These are phyloP conservation scores for Chloropsis cyanopogon DNA, from an alignment of 2,113 vertebrate genomes.

Conservation along the genomic window DNA sequence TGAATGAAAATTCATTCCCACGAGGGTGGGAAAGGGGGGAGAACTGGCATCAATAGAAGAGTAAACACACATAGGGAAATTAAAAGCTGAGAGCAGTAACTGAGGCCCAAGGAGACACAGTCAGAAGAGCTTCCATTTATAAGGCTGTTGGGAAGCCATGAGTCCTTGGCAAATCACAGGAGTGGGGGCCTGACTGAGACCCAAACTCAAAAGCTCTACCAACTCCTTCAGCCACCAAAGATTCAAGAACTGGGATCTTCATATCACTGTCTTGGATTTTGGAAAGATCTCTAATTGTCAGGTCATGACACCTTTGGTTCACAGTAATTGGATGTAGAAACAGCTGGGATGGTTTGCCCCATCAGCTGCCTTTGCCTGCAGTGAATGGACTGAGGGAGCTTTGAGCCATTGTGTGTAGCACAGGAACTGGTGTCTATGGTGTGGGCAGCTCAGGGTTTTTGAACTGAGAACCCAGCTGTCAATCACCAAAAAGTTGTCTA, in stretches of 20 bases:
- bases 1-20: conserved; percentile 21
- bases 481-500: background rate
- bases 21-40: background rate
- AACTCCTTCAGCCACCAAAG: background rate
- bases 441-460: background rate
- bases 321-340: background rate
- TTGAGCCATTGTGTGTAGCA: background rate
- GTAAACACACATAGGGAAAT: background rate
- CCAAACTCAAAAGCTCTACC: background rate
- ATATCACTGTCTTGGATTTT: background rate
- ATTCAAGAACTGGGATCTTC: background rate
- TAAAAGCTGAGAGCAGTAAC: background rate
- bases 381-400: background rate
- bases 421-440: background rate
- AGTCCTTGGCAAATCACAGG: background rate
- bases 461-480: background rate
- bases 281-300: background rate
- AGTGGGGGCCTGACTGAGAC: background rate
- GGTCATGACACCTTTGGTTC: background rate
- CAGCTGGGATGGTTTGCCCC: background rate
- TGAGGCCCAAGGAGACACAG: background rate
- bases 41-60: background rate
- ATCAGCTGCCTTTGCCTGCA: background rate
- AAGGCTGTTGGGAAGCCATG: background rate
- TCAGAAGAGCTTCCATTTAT: background rate